Evolutionary conservation across 1,140 invertebrate species (phyloP), one percentile per base, ranked within the genome.

Genomic region (Cryptotermes secundus): DNA sequence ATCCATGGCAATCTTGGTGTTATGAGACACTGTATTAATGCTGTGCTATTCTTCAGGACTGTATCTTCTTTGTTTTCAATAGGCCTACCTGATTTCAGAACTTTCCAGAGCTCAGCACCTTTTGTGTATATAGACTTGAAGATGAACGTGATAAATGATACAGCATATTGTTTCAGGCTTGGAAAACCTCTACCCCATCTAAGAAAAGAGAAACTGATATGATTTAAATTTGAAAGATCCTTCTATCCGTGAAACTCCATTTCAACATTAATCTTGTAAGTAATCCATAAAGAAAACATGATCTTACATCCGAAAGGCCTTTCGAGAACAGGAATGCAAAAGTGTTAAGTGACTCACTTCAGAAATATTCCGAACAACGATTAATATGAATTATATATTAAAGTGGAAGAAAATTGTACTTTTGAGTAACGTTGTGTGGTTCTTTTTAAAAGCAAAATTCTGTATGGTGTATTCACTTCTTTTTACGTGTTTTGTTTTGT

Each of bases 351-450:
- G 59, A 26, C 10, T 72, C 59, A 2, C 31, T 72, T 72, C 59
- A 72, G 59, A 72, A 72, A n/a, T 26, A n/a, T n/a, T 72, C 14
- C 59, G 59, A 72, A 72, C n/a, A 72, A 31, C 59, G 26, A 72
- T 72, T 72, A 72, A 72, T 72, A 72, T 72, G 14, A n/a, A 72
- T 72, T 72, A 72, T 31, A 72, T 72, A 31, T 72, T 72, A 72
- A 72, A 72, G 59, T n/a, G 14, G 59, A 31, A 72, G 26, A 72
- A 72, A 72, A 31, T 72, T 31, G 26, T 12, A 72, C 26, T 72
- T 72, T 72, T 31, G 31, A 72, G 59, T 31, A 7, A 31, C 26
- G 59, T 10, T 49, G 45, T 49, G 45, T 49, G 45, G 45, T 49
- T 0, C 1, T 72, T 72, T 72, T 72, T 72, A 72, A 72, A 72